A percentile compares a stretch with the other conserved stretches of the same genome.
Evolutionary conservation across 2,888 invertebrate species (phyloP).

Genomic region (Autographa gamma): DNA sequence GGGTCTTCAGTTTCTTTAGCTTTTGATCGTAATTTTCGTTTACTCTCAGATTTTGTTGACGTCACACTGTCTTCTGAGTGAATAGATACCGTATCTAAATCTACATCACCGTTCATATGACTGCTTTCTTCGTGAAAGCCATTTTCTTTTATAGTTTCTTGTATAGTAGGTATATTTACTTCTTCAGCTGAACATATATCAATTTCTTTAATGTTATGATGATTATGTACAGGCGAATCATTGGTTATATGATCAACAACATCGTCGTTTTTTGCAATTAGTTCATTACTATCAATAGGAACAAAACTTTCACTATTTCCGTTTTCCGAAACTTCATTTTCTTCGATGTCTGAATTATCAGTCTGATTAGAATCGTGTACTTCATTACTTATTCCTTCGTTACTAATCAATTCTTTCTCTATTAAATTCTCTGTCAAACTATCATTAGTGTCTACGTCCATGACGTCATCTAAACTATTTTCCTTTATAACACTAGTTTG

Average conservation of each 20-base stretch:
- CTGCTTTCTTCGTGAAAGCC: slow-evolving; percentile 27
- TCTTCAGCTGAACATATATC: slow-evolving; percentile 48
- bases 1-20: slow-evolving; percentile 51
- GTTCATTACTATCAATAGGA: slow-evolving; percentile 13
- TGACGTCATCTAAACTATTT: slow-evolving; percentile 8
- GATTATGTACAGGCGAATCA: slow-evolving; percentile 23
- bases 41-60: slow-evolving; percentile 52
- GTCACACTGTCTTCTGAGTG: slow-evolving; percentile 61
- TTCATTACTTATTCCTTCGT: slow-evolving; percentile 5
- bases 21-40: slow-evolving; percentile 62
- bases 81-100: slow-evolving; percentile 55
- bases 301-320: not conserved
- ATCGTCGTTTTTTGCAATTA: slow-evolving; percentile 14
- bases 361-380: slow-evolving; percentile 16
- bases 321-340: slow-evolving; percentile 3
- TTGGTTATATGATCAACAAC: not conserved
- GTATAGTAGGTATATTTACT: slow-evolving; percentile 40
- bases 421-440: slow-evolving; percentile 6
- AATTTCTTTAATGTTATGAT: slow-evolving; percentile 44
- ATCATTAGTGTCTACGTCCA: slow-evolving; percentile 7
- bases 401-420: slow-evolving; percentile 14
- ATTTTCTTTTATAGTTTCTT: slow-evolving; percentile 38
- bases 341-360: not conserved
- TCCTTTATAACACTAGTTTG: slow-evolving; percentile 18
- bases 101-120: slow-evolving; percentile 50